Base-by-base conservation (phyloP, 2,888 invertebrate genomes). In the Rhingia campestris region DNA sequence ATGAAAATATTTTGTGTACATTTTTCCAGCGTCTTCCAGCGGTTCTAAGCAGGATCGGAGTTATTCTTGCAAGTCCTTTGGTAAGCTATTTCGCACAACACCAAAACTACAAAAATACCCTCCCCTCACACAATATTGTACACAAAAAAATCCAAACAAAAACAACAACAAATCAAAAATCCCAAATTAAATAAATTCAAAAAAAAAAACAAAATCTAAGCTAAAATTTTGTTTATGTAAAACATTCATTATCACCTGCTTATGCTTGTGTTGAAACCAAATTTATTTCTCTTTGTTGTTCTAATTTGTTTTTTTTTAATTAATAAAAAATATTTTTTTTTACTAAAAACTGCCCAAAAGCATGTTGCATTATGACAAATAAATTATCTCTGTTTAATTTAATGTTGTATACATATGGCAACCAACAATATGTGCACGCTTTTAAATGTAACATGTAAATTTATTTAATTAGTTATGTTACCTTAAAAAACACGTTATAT, bases 1-100 rank as follows among this genome's bases (percentile, higher is more conserved):
- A 90, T 90, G 89, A 91, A 91, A 88, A 90, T 89, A 89, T 91
- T 91, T 90, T 91, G 89, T 91, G 90, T 92, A 91, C 89, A 91
- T 91, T 91, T 94, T 94, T 96, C 93, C 96, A 97, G 97, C 96
- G 96, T 94, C 96, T 97, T 94, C 97, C 97, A 94, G 96, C 96
- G 94, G 96, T 97, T 93, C 96, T 97, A 94, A 96, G 96, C 96
- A 95, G 97, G 95, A 96, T 97, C 95, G 97, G 97, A 95, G 96
- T 97, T 93, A 96, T 97, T 94, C 96, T 97, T 95, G 96, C 96
- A 95, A 96, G 96, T 95, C 96, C 97, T 93, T 94, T 97, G 96
- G 96, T 97, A 97, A 97, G 97, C 93, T 90, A 91, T 89, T 88
- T 92, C 91, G 88, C 89, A 90, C 89, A 88, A 88, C 86, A 82